Evolutionary conservation across 2,888 invertebrate genomes (phyloP).

Genomic region (Lampropteryx suffumata): DNA sequence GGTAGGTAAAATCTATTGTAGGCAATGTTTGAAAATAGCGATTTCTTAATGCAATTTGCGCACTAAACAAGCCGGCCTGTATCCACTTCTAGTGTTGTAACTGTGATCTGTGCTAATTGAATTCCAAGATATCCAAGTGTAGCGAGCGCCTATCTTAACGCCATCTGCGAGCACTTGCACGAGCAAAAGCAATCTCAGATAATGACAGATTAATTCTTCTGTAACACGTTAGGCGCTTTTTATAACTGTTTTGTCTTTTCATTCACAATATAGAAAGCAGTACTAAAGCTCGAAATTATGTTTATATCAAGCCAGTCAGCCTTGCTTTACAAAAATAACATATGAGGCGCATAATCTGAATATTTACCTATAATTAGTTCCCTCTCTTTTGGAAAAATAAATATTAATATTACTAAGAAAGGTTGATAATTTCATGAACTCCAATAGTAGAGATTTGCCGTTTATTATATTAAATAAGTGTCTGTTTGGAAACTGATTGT

Average conservation of each 20-base stretch:
- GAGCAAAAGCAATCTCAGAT: conserved; percentile 49
- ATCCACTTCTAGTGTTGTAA: conserved; percentile 3
- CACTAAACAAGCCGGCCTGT: neutral
- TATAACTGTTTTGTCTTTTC: conserved; percentile 27
- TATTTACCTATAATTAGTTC: no score
- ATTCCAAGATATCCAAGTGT: conserved; percentile 20
- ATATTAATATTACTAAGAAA: no score
- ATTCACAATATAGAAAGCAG: conserved; percentile 8
- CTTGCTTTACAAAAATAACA: no score
- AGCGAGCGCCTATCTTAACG: conserved; percentile 19
- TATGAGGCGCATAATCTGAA: no score
- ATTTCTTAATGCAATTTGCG: neutral
- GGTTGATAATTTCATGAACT: no score
- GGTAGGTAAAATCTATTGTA: no score
- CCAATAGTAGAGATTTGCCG: no score
- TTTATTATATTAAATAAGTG: no score
- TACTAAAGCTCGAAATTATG: neutral
- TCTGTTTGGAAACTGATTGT: no score
- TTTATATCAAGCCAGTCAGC: no score
- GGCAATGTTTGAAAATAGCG: neutral
- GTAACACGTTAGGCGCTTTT: conserved; percentile 45
- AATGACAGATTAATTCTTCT: conserved; percentile 51
- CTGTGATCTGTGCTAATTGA: conserved; percentile 14
- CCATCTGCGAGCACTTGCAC: conserved; percentile 22
- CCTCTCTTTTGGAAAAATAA: no score